phyloP scores from a whole-genome alignment of 2,113 vertebrate genomes.

The Cryptomyrus ogoouensis region DNA sequence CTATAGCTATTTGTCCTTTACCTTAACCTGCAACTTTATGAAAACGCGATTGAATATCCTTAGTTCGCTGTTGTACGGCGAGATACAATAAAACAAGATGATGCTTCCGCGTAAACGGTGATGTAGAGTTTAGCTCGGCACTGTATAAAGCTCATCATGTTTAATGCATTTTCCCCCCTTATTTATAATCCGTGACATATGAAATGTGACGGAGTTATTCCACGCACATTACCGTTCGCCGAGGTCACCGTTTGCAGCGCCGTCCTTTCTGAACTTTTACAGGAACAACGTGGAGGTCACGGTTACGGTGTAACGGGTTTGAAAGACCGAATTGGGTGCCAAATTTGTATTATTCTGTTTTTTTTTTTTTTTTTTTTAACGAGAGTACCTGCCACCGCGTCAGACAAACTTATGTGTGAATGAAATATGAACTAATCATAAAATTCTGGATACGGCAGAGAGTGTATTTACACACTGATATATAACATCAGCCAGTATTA shows the following conservation, averaged over 20 bases:
- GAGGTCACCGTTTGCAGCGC: neutral
- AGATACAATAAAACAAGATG: neutral
- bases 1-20: constrained; percentile 2
- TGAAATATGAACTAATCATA: neutral
- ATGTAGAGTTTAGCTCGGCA: neutral
- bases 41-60: neutral
- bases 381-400: neutral
- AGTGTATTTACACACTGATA: neutral
- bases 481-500: neutral
- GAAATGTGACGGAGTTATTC: neutral
- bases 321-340: neutral
- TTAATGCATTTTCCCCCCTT: neutral
- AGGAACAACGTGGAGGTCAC: neutral
- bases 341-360: neutral
- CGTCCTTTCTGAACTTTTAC: neutral
- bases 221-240: neutral
- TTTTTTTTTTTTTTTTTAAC: neutral
- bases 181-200: neutral
- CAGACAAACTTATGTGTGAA: neutral
- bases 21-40: neutral
- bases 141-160: neutral
- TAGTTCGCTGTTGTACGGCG: no score
- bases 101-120: neutral
- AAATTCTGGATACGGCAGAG: neutral
- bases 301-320: neutral